Conservation (phyloP, 2,797 vertebrate species). For the Furcifer pardalis region DNA sequence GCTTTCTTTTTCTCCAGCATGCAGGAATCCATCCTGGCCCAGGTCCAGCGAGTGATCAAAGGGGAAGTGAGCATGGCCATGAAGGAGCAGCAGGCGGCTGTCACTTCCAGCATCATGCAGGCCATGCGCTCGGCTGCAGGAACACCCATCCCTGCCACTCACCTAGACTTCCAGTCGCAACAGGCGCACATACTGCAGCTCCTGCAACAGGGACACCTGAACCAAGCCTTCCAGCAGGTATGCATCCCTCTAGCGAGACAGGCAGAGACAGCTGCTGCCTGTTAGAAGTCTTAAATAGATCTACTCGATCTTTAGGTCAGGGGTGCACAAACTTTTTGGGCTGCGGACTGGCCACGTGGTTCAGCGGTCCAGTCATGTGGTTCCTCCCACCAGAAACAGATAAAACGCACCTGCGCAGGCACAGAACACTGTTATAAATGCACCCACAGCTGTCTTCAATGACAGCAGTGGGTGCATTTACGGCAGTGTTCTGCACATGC, state of each 20-base stretch:
- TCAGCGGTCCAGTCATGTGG: no score
- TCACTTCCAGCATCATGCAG: constrained; percentile 98
- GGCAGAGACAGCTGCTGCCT: background rate
- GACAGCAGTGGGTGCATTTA: no score
- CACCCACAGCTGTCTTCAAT: no score
- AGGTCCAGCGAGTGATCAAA: constrained; percentile 95
- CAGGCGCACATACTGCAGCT: constrained; percentile 94
- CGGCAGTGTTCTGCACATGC: no score
- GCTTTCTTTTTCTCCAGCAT: constrained; percentile 77
- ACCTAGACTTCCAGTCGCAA: constrained; percentile 95
- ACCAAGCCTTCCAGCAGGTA: constrained; percentile 99
- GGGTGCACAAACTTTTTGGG: no score
- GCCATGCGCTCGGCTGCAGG: constrained; percentile 95
- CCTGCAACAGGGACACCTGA: constrained; percentile 96
- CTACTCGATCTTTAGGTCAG: background rate
- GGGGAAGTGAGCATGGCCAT: constrained; percentile 94
- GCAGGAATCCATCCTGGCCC: constrained; percentile 93
- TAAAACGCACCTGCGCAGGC: no score
- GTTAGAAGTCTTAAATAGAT: background rate
- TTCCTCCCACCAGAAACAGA: no score
- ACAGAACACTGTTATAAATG: no score
- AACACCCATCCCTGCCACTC: constrained; percentile 91
- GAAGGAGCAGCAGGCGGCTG: constrained; percentile 95
- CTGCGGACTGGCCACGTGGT: no score
- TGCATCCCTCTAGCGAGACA: rapidly evolving